Base-by-base conservation (phyloP, 2,797 vertebrate genomes). In the Hippoglossus hippoglossus region DNA sequence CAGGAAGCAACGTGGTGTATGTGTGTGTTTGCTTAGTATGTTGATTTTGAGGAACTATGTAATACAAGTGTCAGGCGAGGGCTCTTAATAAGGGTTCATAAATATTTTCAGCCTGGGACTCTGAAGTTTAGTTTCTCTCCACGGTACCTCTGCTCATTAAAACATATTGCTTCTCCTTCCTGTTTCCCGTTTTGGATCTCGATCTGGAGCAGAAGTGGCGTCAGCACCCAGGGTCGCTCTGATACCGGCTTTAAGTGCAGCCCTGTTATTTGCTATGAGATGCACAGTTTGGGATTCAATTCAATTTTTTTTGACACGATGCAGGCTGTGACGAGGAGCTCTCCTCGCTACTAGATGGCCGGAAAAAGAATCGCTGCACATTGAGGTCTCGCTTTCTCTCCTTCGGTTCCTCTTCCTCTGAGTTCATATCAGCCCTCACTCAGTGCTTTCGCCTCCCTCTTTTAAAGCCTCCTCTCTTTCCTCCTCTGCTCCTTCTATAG, bases 111-210 rank as follows among this genome's bases (percentile, higher is more conserved):
- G 67, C 66, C 11, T 41, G 60, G 67, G 74, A 82, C 71, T 81
- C 25, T 0, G 59, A 67, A 80, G 77, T 85, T 34, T 74, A 64
- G 75, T 79, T 63, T 59, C 74, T 73, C 73, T 46, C 41, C 12
- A 49, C 72, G 81, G 59, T 77, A 77, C 71, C 67, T 21, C 10
- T 57, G n/a, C 80, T 90, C 86, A 84, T 89, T 87, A 83, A 85
- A 90, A 82, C 73, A 88, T 84, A 84, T 87, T 88, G 79, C 83
- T 86, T 90, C 81, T 81, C 70, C 76, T 87, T 77, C 77, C 60
- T 73, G 64, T 79, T 87, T 79, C 73, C 80, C 53, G 61, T 78
- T 88, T 84, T 71, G 68, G 67, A 88, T 81, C 16, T 46, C 22
- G 79, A 87, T 75, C 72, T 71, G 79, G 49, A 39, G 61, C 39